Evolutionary conservation across 2,113 vertebrate genomes (phyloP).

Genomic region (Megaptera novaeangliae): DNA sequence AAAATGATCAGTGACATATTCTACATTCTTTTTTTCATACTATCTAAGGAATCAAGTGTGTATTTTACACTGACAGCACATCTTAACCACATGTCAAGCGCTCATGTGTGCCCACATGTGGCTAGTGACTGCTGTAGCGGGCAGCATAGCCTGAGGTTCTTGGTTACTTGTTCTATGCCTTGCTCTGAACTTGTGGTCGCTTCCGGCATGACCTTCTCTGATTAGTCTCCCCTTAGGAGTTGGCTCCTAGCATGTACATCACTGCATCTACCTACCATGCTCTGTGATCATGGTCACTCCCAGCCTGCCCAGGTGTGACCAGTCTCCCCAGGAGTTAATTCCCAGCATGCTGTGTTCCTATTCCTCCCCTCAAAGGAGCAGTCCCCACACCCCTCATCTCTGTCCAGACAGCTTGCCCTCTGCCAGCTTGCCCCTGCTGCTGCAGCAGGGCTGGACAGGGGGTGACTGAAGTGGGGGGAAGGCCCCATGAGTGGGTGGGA

Average conservation of each 20-base stretch:
- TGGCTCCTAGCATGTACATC: not conserved
- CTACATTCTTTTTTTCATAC: not conserved
- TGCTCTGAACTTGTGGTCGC: not conserved
- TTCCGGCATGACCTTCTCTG: not conserved
- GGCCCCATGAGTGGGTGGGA: accelerated
- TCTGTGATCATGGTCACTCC: not conserved
- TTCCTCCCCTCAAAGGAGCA: not conserved
- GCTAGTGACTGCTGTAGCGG: not conserved
- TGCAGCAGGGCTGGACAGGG: not conserved
- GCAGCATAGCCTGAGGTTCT: not conserved
- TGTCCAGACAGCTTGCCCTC: not conserved
- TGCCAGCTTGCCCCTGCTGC: not conserved
- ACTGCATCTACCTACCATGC: not conserved
- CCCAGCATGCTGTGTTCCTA: not conserved
- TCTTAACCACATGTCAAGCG: not conserved
- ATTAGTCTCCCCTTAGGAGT: not conserved
- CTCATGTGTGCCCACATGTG: accelerated
- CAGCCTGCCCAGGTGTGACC: not conserved
- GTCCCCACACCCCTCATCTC: not conserved
- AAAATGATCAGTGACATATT: not conserved
- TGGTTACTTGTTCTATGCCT: not conserved
- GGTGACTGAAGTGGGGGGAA: not conserved
- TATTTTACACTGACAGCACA: not conserved
- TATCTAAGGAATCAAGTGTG: not conserved
- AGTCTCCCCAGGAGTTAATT: not conserved